phyloP scores from a whole-genome alignment of 2,888 invertebrate species.

The Drosophila neonasuta region DNA sequence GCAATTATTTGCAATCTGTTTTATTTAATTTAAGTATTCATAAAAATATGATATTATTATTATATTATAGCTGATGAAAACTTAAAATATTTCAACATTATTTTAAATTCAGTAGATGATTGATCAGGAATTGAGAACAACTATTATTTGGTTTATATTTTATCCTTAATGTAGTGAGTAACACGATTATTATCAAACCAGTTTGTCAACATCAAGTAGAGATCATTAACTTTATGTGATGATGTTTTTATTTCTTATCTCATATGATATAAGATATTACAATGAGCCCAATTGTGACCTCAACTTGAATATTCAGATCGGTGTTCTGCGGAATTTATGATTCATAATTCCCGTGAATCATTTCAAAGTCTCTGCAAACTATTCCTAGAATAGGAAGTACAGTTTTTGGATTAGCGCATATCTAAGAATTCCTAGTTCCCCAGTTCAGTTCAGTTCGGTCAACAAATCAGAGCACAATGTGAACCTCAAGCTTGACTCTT shows the following conservation, averaged over 20 bases:
- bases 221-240: background rate
- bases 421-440: background rate
- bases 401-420: conserved; percentile 1
- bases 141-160: too few species aligned
- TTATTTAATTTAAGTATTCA: too few species aligned
- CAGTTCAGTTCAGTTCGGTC: background rate
- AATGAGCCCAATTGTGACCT: background rate
- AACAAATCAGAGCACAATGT: background rate
- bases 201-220: background rate
- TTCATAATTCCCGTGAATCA: background rate
- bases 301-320: background rate
- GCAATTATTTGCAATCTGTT: too few species aligned
- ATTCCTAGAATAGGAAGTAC: background rate
- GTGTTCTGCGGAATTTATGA: background rate
- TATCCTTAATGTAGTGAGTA: too few species aligned
- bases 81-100: too few species aligned
- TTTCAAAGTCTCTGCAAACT: background rate
- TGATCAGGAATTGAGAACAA: too few species aligned
- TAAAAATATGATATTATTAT: too few species aligned
- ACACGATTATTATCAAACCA: background rate
- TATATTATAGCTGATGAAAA: too few species aligned
- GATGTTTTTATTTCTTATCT: background rate
- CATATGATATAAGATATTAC: background rate
- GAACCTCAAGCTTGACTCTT: background rate
- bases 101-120: too few species aligned